Evolutionary conservation across 2,113 vertebrate species (phyloP), one percentile per base, ranked within the genome.

Genomic region (Corvus moneduloides): DNA sequence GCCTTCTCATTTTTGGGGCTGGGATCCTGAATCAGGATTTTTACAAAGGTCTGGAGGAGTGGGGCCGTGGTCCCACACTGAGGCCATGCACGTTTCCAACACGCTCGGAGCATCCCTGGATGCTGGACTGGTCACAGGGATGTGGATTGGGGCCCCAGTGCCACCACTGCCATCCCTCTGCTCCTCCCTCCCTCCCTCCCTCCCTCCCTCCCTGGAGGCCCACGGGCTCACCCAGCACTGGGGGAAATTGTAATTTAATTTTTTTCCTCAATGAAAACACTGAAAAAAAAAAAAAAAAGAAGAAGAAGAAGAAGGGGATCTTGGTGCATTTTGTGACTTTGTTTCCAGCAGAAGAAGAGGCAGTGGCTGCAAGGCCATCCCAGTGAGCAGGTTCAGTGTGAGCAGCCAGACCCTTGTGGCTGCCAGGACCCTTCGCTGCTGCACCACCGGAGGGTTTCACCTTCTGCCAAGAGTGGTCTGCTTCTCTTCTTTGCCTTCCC

Each of bases 11-110:
- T 54, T 66, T 63, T 4, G 23, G 41, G 33, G 22, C n/a, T 35
- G 39, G 37, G 17, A 8, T 18, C 9, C 13, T 22, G 16, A 55
- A n/a, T 2, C 2, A 19, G 46, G 51, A 28, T 79, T 85, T 77
- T 73, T 32, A 13, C 16, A 0, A 7, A 16, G 44, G 17, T 52
- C 74, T 18, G 51, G 33, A 21, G 22, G 11, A 66, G 7, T 1
- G 4, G 18, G 27, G 30, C 12, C 5, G 13, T 3, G 7, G 2
- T 30, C 7, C 52, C 46, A 3, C 2, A 3, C 11, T 3, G 63
- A 12, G 5, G 56, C 10, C 3, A 2, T 0, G 3, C 4, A 1
- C 0, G 0, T 16, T 79, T 18, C 13, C 1, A 30, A 14, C 0
- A 0, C 7, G 0, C 64, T 52, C 3, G 2, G 73, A 76, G 41